Percentiles rank a stretch among this genome's conserved stretches.
These are phyloP conservation scores for Pangasius djambal DNA, from an alignment of 2,797 vertebrate species.

Conservation along the genomic window DNA sequence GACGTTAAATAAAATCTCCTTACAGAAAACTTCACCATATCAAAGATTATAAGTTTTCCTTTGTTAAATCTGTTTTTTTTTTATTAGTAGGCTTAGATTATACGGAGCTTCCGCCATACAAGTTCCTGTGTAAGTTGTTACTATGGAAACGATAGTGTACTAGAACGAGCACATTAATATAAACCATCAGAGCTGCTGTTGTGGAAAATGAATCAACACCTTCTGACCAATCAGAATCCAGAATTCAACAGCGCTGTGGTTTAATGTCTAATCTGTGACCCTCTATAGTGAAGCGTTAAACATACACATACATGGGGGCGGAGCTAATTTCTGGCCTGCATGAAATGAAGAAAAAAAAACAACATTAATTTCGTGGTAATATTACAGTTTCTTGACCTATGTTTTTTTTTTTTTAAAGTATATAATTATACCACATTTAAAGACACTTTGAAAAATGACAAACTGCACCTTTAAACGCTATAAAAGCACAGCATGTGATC, in stretches of 20 bases:
- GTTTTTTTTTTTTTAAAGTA: too few species aligned
- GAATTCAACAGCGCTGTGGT: neutral
- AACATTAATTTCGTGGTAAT: neutral
- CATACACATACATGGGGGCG: neutral
- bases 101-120: too few species aligned
- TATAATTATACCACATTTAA: neutral
- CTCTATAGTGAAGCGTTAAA: neutral
- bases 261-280: neutral
- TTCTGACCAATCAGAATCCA: neutral
- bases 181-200: neutral
- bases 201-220: neutral
- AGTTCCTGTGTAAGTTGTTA: neutral
- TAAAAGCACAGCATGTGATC: neutral
- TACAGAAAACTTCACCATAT: neutral
- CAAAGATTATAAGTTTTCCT: neutral
- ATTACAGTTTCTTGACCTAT: neutral
- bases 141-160: neutral
- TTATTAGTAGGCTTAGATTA: neutral
- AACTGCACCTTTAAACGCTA: neutral
- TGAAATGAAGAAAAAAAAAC: neutral
- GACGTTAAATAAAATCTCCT: neutral
- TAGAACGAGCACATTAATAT: neutral
- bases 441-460: neutral
- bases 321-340: neutral
- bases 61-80: neutral